These are phyloP conservation scores for Drosophila cardini DNA, from an alignment of 1,140 invertebrate genomes.

Conservation along the genomic window DNA sequence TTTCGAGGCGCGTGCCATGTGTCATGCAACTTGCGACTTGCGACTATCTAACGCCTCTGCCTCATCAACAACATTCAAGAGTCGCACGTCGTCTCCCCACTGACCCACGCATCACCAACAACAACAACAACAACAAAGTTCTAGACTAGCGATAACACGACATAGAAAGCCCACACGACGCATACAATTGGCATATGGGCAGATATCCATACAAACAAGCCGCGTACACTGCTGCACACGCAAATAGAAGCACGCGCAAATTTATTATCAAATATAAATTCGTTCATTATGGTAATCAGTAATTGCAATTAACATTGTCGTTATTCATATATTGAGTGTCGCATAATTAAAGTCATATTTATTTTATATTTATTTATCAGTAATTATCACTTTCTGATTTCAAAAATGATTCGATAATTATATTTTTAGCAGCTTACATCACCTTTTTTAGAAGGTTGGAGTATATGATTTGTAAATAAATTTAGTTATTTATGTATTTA, in stretches of 20 bases:
- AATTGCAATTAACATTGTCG: background rate
- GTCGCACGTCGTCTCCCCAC: conserved; percentile 56
- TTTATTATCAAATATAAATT: background rate
- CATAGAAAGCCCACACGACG: conserved; percentile 71
- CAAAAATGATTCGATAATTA: background rate
- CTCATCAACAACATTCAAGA: conserved; percentile 68
- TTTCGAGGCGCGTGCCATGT: conserved; percentile 78
- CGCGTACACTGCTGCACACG: conserved; percentile 18
- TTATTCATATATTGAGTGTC: background rate
- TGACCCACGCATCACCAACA: conserved; percentile 66
- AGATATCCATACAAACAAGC: conserved; percentile 44
- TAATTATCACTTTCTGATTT: background rate
- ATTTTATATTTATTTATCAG: background rate
- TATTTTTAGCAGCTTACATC: conserved; percentile 1
- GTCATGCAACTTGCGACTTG: conserved; percentile 76
- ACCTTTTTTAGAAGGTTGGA: background rate
- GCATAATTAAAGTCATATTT: conserved; percentile 6
- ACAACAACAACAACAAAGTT: conserved; percentile 56
- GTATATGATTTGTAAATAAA: too few relatives aligned
- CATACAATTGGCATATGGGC: conserved; percentile 72
- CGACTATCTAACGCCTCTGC: conserved; percentile 82
- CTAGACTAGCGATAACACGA: conserved; percentile 72
- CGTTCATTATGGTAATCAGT: background rate
- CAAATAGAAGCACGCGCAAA: conserved; percentile 23
- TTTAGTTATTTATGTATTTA: too few relatives aligned